Evolutionary conservation across 2,888 invertebrate genomes (phyloP).

Genomic region (Amiota minor): DNA sequence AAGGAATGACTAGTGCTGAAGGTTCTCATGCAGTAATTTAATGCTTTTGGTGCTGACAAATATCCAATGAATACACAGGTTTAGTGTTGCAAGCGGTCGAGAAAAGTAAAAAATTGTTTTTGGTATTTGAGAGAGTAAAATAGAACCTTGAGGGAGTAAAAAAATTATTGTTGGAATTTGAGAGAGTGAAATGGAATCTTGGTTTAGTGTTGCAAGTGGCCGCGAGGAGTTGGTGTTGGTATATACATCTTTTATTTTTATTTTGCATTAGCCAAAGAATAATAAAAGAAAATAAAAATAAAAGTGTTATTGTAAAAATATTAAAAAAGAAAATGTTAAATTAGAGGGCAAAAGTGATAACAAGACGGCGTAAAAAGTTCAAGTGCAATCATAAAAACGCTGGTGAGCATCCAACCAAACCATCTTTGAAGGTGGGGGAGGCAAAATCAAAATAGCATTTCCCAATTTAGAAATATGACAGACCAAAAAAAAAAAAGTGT

Average conservation of each 20-base stretch:
- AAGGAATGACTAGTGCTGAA: no score
- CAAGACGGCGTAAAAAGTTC: constrained; percentile 41
- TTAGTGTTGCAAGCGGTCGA: not conserved
- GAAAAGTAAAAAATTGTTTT: no score
- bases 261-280: not conserved
- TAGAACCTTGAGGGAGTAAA: no score
- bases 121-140: not conserved
- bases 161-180: not conserved
- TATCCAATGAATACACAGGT: no score
- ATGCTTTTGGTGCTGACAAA: not conserved
- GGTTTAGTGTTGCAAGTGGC: not conserved
- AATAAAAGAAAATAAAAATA: constrained; percentile 17
- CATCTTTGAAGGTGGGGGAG: constrained; percentile 34
- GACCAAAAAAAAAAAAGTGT: constrained; percentile 55
- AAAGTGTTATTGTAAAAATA: constrained; percentile 18
- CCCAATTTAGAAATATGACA: constrained; percentile 66
- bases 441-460: constrained; percentile 62
- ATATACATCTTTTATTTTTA: constrained; percentile 8
- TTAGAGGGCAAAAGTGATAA: constrained; percentile 4
- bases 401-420: constrained; percentile 47
- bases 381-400: constrained; percentile 61
- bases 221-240: constrained; percentile 10
- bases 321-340: constrained; percentile 21
- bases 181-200: not conserved
- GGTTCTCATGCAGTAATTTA: not conserved